A percentile compares a stretch with the other conserved stretches of the same genome.
phyloP scores from a whole-genome alignment of 2,113 vertebrate genomes.

The Podilymbus podiceps region DNA sequence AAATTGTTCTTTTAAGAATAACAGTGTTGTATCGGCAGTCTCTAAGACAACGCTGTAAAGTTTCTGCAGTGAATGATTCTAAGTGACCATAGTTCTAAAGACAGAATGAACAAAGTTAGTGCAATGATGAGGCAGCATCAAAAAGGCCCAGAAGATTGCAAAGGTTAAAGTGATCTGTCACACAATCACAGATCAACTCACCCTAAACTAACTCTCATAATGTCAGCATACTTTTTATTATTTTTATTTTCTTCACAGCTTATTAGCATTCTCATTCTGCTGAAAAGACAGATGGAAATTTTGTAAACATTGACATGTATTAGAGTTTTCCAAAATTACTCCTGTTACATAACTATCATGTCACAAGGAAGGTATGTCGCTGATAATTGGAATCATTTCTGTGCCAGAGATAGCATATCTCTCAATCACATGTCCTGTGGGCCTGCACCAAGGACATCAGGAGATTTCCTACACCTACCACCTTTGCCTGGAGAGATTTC shows the following conservation, averaged over 20 bases:
- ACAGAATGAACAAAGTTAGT: neutral
- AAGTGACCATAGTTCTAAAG: neutral
- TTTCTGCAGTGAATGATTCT: neutral
- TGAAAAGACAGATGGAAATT: neutral
- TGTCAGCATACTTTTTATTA: neutral
- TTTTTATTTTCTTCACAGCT: neutral
- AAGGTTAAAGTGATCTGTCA: neutral
- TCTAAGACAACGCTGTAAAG: neutral
- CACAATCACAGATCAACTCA: neutral
- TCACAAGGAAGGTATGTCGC: neutral
- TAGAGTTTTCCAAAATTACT: neutral
- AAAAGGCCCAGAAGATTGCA: neutral
- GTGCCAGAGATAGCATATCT: neutral
- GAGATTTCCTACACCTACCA: neutral
- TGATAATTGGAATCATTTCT: neutral
- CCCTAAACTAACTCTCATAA: neutral
- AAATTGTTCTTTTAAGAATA: neutral
- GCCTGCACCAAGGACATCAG: neutral
- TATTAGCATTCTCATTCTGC: neutral
- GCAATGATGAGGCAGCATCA: neutral
- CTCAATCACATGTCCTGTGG: neutral
- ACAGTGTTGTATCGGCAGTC: neutral
- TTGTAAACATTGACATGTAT: neutral
- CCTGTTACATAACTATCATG: rapidly evolving
- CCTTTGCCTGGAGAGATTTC: neutral